These are phyloP conservation scores for Diabrotica balteata DNA, from an alignment of 2,888 invertebrate genomes.

Conservation along the genomic window DNA sequence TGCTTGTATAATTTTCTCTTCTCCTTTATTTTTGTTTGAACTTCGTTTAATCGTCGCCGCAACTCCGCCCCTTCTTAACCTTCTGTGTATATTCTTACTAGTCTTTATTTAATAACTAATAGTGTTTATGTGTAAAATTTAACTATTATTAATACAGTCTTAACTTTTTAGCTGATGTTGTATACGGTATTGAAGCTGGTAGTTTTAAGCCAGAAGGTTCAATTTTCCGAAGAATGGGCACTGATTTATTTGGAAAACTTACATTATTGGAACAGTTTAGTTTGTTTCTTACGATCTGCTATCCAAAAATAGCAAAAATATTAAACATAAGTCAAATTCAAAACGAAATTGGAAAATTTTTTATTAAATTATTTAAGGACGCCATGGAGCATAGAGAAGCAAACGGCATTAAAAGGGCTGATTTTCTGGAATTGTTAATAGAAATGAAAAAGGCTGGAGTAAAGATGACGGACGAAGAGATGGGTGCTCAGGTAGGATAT, in stretches of 20 bases:
- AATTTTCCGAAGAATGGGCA: conserved; percentile 53
- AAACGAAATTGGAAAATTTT: conserved; percentile 47
- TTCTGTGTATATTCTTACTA: no score
- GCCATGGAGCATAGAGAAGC: conserved; percentile 47
- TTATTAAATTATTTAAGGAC: conserved; percentile 45
- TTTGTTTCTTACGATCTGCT: conserved; percentile 32
- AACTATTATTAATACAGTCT: no score
- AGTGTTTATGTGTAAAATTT: no score
- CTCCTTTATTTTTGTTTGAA: no score
- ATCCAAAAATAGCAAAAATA: conserved; percentile 35
- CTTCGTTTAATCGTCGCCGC: no score
- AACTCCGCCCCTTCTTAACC: no score
- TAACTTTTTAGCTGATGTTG: conserved; percentile 51
- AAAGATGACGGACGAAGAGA: conserved; percentile 45
- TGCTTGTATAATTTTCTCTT: no score
- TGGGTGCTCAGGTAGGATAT: conserved; percentile 59
- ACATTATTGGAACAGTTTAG: conserved; percentile 15
- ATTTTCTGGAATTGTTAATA: conserved; percentile 46
- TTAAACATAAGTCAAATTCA: conserved; percentile 34
- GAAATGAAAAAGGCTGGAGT: conserved; percentile 39
- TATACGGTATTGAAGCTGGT: conserved; percentile 67
- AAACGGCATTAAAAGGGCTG: conserved; percentile 41
- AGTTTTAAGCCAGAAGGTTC: conserved; percentile 61
- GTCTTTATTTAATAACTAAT: no score
- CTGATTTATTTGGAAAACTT: conserved; percentile 46